Conservation (phyloP, 2,888 invertebrate species). For the Aporophyla nigra region DNA sequence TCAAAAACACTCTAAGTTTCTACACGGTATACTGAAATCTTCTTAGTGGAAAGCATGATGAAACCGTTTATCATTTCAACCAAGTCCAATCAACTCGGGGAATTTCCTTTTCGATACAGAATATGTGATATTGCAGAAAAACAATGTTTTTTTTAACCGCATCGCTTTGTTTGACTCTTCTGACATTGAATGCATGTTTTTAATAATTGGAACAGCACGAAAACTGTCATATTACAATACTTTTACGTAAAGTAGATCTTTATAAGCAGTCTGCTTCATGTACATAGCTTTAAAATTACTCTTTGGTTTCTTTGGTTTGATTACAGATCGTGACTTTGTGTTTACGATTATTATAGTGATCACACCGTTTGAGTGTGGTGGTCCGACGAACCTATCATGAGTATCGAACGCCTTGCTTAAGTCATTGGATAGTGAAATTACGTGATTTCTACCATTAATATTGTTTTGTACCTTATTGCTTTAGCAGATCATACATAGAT, state of each 20-base stretch:
- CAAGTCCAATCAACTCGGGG: conserved; percentile 1
- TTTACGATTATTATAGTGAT: too few relatives aligned
- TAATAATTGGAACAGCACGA: background rate
- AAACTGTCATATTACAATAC: background rate
- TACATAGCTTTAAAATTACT: background rate
- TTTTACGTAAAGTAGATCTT: background rate
- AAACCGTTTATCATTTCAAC: background rate
- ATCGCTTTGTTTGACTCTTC: background rate
- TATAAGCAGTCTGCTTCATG: background rate
- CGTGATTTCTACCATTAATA: too few relatives aligned
- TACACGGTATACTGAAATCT: background rate
- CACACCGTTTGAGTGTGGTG: too few relatives aligned
- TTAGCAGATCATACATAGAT: background rate
- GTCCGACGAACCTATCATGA: too few relatives aligned
- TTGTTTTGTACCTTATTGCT: background rate
- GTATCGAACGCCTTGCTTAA: too few relatives aligned
- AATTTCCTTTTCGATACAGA: conserved; percentile 13
- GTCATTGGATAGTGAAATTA: too few relatives aligned
- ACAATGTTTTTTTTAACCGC: background rate
- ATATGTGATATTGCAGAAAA: background rate
- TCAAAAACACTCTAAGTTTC: background rate
- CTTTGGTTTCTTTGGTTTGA: too few relatives aligned
- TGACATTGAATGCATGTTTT: background rate
- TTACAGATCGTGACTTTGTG: too few relatives aligned
- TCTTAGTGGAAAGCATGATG: background rate